Evolutionary conservation across 1,140 invertebrate species (phyloP).

Genomic region (Branchinecta lynchi): DNA sequence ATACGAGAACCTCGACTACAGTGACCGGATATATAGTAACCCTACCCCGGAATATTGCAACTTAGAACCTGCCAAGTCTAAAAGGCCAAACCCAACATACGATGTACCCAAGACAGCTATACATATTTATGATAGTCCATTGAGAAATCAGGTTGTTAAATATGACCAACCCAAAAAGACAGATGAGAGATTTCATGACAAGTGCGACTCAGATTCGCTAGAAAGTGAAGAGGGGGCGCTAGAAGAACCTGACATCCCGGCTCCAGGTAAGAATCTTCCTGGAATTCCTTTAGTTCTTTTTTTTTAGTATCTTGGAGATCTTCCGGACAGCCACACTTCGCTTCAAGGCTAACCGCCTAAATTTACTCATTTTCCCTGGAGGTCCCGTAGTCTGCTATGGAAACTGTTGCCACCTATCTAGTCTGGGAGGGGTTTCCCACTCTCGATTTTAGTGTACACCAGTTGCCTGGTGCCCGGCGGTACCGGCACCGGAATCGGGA

Average conservation of each 20-base stretch:
- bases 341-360: too few species aligned
- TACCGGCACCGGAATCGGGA: too few species aligned
- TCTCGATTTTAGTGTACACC: too few species aligned
- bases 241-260: neutral
- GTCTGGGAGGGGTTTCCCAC: too few species aligned
- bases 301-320: too few species aligned
- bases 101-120: neutral
- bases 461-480: too few species aligned
- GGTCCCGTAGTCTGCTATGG: too few species aligned
- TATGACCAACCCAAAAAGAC: neutral
- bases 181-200: neutral
- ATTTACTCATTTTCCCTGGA: too few species aligned
- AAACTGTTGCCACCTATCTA: too few species aligned
- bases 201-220: neutral
- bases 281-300: too few species aligned
- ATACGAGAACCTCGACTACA: neutral
- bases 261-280: neutral
- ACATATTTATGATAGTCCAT: slow-evolving; percentile 3
- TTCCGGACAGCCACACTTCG: too few species aligned
- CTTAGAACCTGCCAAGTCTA: neutral
- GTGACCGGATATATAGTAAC: neutral
- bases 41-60: too few species aligned
- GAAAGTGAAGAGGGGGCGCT: neutral
- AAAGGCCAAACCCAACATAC: neutral
- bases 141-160: neutral